Percentiles rank a stretch among this genome's conserved stretches.
phyloP scores from a whole-genome alignment of 2,797 vertebrate genomes.

The Sebastes hubbsi region DNA sequence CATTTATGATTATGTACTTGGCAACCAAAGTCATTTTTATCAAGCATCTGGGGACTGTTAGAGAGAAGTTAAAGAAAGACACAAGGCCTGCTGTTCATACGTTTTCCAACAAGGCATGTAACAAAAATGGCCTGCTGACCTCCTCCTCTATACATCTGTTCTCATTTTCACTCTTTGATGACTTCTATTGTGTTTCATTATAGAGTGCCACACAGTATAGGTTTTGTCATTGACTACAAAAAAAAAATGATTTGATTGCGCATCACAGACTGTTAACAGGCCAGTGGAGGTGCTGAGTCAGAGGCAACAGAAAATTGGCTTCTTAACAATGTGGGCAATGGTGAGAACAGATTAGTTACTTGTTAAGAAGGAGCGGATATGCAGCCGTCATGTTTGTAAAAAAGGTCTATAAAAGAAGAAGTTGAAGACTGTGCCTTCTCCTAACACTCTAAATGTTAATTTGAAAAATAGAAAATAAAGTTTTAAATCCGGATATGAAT shows the following conservation, averaged over 20 bases:
- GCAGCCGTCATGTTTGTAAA: background rate
- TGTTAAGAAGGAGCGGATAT: constrained; percentile 8
- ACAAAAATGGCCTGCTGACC: background rate
- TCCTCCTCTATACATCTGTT: background rate
- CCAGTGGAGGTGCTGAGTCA: constrained; percentile 12
- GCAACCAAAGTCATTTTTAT: constrained; percentile 1
- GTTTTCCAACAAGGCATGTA: background rate
- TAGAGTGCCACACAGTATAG: background rate
- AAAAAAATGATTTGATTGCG: background rate
- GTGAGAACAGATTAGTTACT: constrained; percentile 27
- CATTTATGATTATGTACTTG: background rate
- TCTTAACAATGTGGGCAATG: constrained; percentile 1
- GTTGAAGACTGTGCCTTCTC: background rate
- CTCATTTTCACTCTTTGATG: background rate
- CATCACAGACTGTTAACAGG: background rate
- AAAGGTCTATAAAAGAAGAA: background rate
- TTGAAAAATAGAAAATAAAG: background rate
- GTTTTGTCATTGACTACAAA: background rate
- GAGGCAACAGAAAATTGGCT: constrained; percentile 2
- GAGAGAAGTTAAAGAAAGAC: background rate
- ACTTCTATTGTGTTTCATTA: background rate
- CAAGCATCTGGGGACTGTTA: background rate
- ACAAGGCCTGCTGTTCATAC: background rate
- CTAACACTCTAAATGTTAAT: background rate
- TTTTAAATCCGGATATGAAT: background rate